Conservation (phyloP, 2,113 vertebrate species). For the Physeter macrocephalus region DNA sequence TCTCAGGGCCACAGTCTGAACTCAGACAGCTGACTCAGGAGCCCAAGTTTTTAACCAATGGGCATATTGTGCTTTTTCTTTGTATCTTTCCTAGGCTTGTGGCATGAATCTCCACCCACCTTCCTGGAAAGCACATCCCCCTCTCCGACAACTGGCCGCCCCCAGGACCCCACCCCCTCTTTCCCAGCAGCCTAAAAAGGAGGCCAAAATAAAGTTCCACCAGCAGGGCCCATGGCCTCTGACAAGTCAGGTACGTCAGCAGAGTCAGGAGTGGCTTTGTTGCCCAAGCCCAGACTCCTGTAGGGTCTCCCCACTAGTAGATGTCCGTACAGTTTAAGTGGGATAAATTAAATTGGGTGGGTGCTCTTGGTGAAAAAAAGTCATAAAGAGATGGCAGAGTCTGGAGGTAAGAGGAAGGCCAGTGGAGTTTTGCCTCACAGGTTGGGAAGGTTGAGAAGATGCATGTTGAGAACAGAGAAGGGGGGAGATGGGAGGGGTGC, state of each 20-base stretch:
- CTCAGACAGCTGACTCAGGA: not conserved
- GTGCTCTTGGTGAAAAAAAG: not conserved
- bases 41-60: not conserved
- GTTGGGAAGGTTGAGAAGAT: not conserved
- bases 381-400: not conserved
- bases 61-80: not conserved
- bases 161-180: not conserved
- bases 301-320: too few species aligned
- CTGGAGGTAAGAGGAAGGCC: not conserved
- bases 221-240: not conserved
- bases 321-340: not conserved
- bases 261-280: not conserved
- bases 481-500: fast-evolving
- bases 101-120: not conserved
- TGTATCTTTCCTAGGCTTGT: not conserved
- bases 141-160: fast-evolving
- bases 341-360: not conserved
- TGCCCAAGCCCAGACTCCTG: not conserved
- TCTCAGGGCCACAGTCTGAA: not conserved
- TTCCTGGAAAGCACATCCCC: not conserved
- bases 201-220: not conserved
- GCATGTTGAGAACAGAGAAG: not conserved
- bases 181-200: not conserved
- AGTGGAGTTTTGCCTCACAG: not conserved
- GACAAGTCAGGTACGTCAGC: not conserved